These are phyloP conservation scores for Cotesia typhae DNA, from an alignment of 1,140 invertebrate species.

Conservation along the genomic window DNA sequence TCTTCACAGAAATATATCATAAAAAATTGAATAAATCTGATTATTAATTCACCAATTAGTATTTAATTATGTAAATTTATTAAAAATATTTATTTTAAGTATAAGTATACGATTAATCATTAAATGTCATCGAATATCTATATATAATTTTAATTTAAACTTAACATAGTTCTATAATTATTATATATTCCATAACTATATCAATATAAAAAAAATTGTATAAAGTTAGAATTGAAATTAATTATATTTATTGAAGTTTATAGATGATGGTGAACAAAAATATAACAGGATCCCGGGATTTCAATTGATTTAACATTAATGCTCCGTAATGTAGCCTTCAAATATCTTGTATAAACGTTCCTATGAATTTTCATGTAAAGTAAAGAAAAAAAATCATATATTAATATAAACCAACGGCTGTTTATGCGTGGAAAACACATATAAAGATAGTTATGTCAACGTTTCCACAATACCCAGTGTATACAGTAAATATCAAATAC, in stretches of 20 bases:
- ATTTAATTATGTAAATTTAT: too few species aligned
- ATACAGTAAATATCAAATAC: not conserved
- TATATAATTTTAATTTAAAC: too few species aligned
- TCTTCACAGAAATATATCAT: too few species aligned
- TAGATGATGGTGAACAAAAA: not conserved
- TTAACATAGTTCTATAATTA: too few species aligned
- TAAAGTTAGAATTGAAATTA: not conserved
- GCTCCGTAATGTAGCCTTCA: constrained; percentile 33
- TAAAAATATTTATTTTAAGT: too few species aligned
- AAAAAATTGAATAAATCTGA: too few species aligned
- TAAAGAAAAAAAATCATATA: constrained; percentile 27
- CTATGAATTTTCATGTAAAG: constrained; percentile 34
- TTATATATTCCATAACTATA: too few species aligned
- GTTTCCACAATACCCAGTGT: constrained; percentile 1
- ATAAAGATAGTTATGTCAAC: constrained; percentile 19
- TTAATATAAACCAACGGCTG: not conserved
- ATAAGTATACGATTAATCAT: too few species aligned
- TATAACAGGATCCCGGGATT: constrained; percentile 31
- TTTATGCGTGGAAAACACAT: constrained; percentile 3
- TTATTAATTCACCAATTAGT: too few species aligned
- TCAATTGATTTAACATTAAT: constrained; percentile 14
- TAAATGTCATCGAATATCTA: too few species aligned
- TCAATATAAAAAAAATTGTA: too few species aligned
- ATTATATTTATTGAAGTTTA: not conserved
- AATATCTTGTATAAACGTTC: constrained; percentile 24